Evolutionary conservation across 2,888 invertebrate genomes (phyloP).

Genomic region (Nephrotoma appendiculata): DNA sequence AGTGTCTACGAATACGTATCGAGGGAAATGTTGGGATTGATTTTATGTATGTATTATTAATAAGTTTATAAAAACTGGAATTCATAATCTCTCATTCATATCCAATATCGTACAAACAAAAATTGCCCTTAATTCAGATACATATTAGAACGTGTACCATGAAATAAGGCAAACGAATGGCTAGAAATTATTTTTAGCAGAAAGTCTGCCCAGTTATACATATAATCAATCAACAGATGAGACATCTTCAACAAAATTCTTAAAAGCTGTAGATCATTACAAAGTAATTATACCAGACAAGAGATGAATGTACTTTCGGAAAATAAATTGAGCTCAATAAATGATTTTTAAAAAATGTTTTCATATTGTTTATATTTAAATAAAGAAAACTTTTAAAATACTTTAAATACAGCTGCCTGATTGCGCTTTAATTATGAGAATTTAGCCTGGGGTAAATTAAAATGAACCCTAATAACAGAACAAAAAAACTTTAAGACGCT

Average conservation of each 20-base stretch:
- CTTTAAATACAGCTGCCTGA: slow-evolving; percentile 10
- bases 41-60: too few species aligned
- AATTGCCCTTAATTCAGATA: too few species aligned
- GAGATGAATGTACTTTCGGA: neutral
- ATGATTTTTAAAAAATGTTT: neutral
- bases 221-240: too few species aligned
- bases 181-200: too few species aligned
- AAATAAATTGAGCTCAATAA: neutral
- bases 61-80: too few species aligned
- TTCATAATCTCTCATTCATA: too few species aligned
- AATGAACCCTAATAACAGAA: slow-evolving; percentile 6
- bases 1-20: too few species aligned
- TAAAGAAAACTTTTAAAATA: neutral
- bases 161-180: too few species aligned
- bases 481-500: neutral
- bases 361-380: neutral
- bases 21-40: too few species aligned
- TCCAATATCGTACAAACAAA: too few species aligned
- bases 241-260: neutral
- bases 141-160: too few species aligned
- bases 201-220: too few species aligned
- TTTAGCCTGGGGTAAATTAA: slow-evolving; percentile 8
- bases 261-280: neutral
- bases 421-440: slow-evolving; percentile 15
- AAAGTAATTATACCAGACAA: neutral